Evolutionary conservation across 2,113 vertebrate genomes (phyloP), one percentile per base, ranked within the genome.

Genomic region (Takifugu flavidus): DNA sequence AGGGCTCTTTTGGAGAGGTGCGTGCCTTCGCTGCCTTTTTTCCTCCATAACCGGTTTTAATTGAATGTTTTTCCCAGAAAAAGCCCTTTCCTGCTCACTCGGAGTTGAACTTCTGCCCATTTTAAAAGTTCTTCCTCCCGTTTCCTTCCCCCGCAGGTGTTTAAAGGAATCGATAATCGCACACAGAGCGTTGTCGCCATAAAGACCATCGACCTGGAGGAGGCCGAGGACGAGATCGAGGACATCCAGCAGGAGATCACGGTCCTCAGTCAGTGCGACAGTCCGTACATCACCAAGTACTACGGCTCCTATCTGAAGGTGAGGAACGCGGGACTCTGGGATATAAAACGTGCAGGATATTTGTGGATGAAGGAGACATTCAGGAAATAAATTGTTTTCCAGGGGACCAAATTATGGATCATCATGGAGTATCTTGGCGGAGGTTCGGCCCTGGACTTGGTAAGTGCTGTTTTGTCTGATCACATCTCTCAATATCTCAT

Each of bases 241-340:
- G 95, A 97, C 85, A 96, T 97, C 78, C 95, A 97, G 84, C 94
- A 97, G 90, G 95, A 97, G 87, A 96, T 97, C 83, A 97, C 95
- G 6, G 95, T 97, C 42, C 84, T 97, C 72, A 96, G 95, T 80
- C 95, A 97, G 83, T 97, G 95, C 25, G 95, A 96, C 88, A 95
- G 94, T 61, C 93, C 95, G 4, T 96, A 93, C 56, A 94, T 97
- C 83, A 97, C 95, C 64, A 96, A 96, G 83, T 97, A 96, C 87
- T 95, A 90, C 2, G 95, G 95, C 77, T 97, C 95, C 8, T 97
- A 95, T 84, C 91, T 97, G 83, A 97, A 97, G 94, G 95, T 96
- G 6, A 52, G 42, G 0, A 39, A 39, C 1, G 34, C 34, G 20
- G 20, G 20, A 20, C 20, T 20, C 20, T 20, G 20, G 20, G 20